Conservation (phyloP, 2,888 invertebrate species). For the Beris morrisii region DNA sequence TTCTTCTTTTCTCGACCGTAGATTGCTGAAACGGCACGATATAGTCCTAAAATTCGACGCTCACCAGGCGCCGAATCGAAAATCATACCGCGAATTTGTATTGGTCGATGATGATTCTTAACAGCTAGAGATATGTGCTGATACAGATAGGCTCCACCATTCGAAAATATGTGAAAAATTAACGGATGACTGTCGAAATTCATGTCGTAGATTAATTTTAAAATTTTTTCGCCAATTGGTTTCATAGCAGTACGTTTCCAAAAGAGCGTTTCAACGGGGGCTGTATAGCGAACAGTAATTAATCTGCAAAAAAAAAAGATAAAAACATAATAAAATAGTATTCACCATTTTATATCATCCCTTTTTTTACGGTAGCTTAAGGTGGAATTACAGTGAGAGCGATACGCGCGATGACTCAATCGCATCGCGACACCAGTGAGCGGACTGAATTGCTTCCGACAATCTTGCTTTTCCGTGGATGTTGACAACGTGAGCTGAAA, state of each 20-base stretch:
- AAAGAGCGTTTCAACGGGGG: constrained; percentile 68
- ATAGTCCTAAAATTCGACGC: constrained; percentile 61
- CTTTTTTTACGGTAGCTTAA: too few species aligned
- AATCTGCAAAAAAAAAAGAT: constrained; percentile 58
- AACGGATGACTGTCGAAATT: constrained; percentile 71
- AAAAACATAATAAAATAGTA: not conserved
- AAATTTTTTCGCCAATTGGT: constrained; percentile 64
- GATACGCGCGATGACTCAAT: too few species aligned
- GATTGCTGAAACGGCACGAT: constrained; percentile 65
- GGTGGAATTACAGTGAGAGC: too few species aligned
- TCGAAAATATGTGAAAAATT: constrained; percentile 75
- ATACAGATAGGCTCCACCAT: constrained; percentile 59
- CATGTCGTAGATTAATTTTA: constrained; percentile 67
- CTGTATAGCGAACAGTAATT: constrained; percentile 71
- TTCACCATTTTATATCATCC: too few species aligned
- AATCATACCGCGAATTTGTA: constrained; percentile 63
- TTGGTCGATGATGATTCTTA: constrained; percentile 58
- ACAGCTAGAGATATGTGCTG: constrained; percentile 66
- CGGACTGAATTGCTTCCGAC: too few species aligned
- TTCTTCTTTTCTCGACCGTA: constrained; percentile 60
- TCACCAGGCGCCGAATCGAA: constrained; percentile 74
- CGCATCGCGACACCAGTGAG: too few species aligned
- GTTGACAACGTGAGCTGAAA: too few species aligned
- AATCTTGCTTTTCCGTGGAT: too few species aligned
- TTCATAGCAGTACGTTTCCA: constrained; percentile 65